These are phyloP conservation scores for Lasaia peninsularis DNA, from an alignment of 1,140 invertebrate species.

Conservation along the genomic window DNA sequence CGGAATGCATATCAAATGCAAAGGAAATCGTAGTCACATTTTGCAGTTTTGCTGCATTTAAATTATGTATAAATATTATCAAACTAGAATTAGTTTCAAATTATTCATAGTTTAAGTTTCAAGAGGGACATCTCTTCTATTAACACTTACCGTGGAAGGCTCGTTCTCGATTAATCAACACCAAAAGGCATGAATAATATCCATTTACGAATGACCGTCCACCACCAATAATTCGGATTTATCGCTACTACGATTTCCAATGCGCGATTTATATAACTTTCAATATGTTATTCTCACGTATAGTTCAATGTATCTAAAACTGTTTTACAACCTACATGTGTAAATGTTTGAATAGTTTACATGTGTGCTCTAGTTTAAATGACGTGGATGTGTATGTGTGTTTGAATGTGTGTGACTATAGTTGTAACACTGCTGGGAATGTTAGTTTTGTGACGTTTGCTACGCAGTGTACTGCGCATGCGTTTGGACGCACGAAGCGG, in stretches of 20 bases:
- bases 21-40: too few relatives aligned
- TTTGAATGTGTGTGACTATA: background rate
- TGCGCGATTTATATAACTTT: background rate
- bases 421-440: constrained; percentile 13
- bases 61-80: background rate
- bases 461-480: constrained; percentile 42
- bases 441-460: constrained; percentile 29
- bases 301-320: constrained; percentile 9
- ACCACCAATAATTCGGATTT: background rate
- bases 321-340: background rate
- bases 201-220: constrained; percentile 16
- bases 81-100: background rate
- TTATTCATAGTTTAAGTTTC: constrained; percentile 11
- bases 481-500: constrained; percentile 42
- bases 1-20: too few relatives aligned
- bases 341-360: constrained; percentile 5
- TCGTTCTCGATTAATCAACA: constrained; percentile 36
- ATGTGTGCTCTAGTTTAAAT: constrained; percentile 16
- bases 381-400: constrained; percentile 25
- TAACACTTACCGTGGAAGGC: constrained; percentile 14
- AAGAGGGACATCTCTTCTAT: background rate
- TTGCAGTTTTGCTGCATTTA: too few relatives aligned
- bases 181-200: constrained; percentile 42
- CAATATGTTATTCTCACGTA: background rate
- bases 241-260: background rate